Base-by-base conservation (phyloP, 2,888 invertebrate genomes). In the Drosophila nr. perissopoda region DNA sequence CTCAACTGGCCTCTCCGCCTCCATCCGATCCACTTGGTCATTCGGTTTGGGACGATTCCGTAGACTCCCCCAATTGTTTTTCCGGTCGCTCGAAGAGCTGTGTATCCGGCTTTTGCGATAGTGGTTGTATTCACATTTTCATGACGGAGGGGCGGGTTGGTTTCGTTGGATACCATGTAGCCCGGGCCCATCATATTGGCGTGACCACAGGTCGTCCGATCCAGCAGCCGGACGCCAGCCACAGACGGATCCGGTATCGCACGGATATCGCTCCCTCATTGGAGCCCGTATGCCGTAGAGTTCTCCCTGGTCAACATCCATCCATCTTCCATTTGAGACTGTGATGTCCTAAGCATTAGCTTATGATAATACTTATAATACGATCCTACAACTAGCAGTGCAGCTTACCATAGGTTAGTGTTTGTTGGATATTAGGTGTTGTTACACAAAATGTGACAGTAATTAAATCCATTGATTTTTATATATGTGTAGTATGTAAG, bases 321-420 rank as follows among this genome's bases (percentile, higher is more conserved):
- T 56, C 27, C n/a, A 29, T 38, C 1, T 18, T 36, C 18, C 18
- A 36, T 36, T 54, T 54, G 36, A 36, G 18, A 27, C 27, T 8
- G 27, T 29, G 38, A 56, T 18, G 38, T 29, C 27, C 27, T 38
- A 56, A 56, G 56, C 38, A 56, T 56, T 38, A 29, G 56, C 56
- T 56, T 56, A 56, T 56, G 56, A 56, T 56, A 56, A 56, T 56
- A 56, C 56, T 56, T 56, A 56, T 38, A 56, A 29, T 56, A 56
- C 38, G 56, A 56, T 56, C 38, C 56, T 56, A 56, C 56, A 56
- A 56, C 38, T 56, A 56, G 56, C 56, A 56, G 56, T 56, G 56
- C 56, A 56, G 56, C 56, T n/a, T 29, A 56, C 38, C 31, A 27
- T 54, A 56, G 54, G 36, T 54, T 56, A 56, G 54, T 25, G 38